Conservation (phyloP, 2,797 vertebrate genomes). For the Pterois miles region DNA sequence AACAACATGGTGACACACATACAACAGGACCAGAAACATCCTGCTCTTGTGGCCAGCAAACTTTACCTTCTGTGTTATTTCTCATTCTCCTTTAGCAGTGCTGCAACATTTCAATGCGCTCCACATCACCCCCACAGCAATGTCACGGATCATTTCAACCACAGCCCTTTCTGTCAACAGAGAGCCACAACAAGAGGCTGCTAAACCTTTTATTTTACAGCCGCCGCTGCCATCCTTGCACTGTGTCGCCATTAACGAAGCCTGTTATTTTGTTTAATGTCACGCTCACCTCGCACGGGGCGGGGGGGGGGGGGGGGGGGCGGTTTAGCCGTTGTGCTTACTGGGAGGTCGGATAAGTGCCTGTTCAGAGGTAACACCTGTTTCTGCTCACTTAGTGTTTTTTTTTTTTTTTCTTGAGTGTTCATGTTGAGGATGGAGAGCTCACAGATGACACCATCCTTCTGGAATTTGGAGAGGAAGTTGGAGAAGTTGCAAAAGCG, state of each 20-base stretch:
- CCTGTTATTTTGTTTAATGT: conserved; percentile 58
- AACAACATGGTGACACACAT: background rate
- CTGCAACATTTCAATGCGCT: conserved; percentile 45
- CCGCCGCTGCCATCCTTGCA: background rate
- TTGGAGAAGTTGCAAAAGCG: conserved; percentile 33
- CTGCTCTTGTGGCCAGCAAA: conserved; percentile 14
- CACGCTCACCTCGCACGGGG: conserved; percentile 31
- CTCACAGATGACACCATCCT: conserved; percentile 35
- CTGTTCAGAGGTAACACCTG: conserved; percentile 62
- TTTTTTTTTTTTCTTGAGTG: background rate
- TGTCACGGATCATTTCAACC: conserved; percentile 55
- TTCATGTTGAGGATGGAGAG: background rate
- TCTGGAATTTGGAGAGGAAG: conserved; percentile 63
- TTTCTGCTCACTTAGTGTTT: conserved; percentile 48
- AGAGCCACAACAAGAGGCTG: conserved; percentile 43
- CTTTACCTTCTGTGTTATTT: conserved; percentile 17
- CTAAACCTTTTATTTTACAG: conserved; percentile 54
- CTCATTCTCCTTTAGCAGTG: conserved; percentile 23
- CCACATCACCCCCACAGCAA: conserved; percentile 15
- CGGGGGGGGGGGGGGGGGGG: background rate
- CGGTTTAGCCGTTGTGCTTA: conserved; percentile 5
- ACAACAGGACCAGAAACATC: background rate
- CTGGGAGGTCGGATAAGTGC: conserved; percentile 40
- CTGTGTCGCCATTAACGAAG: conserved; percentile 36
- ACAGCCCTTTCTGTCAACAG: conserved; percentile 39